Evolutionary conservation across 2,888 invertebrate genomes (phyloP).

Genomic region (Diarsia mendica): DNA sequence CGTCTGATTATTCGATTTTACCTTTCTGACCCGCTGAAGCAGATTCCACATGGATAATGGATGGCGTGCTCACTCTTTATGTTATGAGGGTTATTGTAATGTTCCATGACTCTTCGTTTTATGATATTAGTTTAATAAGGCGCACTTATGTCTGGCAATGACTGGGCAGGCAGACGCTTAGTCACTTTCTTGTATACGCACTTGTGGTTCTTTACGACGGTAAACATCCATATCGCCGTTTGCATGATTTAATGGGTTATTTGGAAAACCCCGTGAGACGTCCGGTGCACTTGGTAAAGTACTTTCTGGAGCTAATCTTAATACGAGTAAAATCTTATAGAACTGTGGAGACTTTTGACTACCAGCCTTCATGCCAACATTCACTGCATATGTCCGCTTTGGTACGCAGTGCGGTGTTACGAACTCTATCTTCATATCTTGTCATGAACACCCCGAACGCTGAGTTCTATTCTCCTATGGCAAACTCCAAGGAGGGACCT

Average conservation of each 20-base stretch:
- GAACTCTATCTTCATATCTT: no score
- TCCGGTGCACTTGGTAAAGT: conserved; percentile 6
- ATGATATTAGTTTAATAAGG: conserved; percentile 22
- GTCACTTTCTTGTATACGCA: conserved; percentile 20
- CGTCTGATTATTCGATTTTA: background rate
- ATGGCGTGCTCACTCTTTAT: background rate
- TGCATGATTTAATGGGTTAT: conserved; percentile 16
- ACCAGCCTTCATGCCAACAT: no score
- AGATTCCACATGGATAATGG: background rate
- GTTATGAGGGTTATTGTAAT: background rate
- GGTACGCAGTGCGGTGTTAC: no score
- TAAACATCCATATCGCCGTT: conserved; percentile 34
- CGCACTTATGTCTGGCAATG: conserved; percentile 25
- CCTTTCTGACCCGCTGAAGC: background rate
- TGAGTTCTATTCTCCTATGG: no score
- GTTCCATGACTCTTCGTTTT: background rate
- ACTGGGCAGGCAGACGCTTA: conserved; percentile 21
- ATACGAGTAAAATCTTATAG: background rate
- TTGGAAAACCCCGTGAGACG: background rate
- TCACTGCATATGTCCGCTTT: no score
- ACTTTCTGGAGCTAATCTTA: background rate
- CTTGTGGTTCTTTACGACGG: conserved; percentile 25
- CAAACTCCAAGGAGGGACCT: no score
- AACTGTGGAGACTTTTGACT: no score
- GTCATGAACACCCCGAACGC: no score